A percentile compares a stretch with the other conserved stretches of the same genome.
Evolutionary conservation across 2,888 invertebrate genomes (phyloP).

Genomic region (Scaptomyza cyrtandrae): DNA sequence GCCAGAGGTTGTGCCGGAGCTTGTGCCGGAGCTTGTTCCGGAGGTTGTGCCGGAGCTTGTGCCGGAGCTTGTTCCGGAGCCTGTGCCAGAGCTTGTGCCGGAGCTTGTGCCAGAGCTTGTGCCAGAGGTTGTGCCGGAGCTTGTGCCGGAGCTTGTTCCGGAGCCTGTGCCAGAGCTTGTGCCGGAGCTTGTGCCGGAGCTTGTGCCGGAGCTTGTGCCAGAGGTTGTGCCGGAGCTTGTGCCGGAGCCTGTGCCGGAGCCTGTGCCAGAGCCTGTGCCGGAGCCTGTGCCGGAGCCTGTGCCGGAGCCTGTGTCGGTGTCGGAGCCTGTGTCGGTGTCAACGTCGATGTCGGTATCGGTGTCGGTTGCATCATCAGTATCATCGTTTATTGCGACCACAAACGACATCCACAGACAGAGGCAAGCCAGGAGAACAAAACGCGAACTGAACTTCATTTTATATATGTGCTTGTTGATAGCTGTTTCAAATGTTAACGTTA

Average conservation of each 20-base stretch:
- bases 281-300: not conserved
- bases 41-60: no score
- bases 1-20: no score
- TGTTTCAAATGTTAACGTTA: slow-evolving; percentile 20
- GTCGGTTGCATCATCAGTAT: not conserved
- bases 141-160: no score
- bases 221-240: not conserved
- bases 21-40: no score
- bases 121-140: no score
- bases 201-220: no score
- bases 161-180: no score
- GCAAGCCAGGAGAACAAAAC: slow-evolving; percentile 41
- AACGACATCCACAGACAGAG: slow-evolving; percentile 31
- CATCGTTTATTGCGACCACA: slow-evolving; percentile 3
- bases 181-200: no score
- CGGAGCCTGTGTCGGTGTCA: not conserved
- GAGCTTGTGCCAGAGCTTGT: no score
- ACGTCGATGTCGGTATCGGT: not conserved
- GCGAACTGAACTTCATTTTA: slow-evolving; percentile 42
- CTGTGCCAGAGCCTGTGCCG: not conserved
- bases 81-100: no score
- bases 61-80: no score
- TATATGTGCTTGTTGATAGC: slow-evolving; percentile 3
- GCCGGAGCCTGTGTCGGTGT: not conserved
- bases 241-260: not conserved